A percentile compares a stretch with the other conserved stretches of the same genome.
Evolutionary conservation across 2,797 vertebrate species (phyloP).

Genomic region (Micromesistius poutassou): DNA sequence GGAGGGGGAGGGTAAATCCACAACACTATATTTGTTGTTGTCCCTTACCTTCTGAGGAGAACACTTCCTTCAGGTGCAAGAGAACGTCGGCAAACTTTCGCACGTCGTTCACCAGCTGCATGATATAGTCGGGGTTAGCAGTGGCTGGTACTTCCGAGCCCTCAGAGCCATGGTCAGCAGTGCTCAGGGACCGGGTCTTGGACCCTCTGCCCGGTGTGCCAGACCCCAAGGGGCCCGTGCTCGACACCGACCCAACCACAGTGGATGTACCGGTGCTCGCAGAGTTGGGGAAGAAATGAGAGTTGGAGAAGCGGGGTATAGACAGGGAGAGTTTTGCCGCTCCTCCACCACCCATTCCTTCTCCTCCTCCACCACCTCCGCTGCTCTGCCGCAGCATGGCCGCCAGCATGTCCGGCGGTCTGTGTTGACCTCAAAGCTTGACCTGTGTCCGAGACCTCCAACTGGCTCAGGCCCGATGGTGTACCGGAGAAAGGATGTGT

Average conservation of each 20-base stretch:
- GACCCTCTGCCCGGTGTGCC: conserved; percentile 74
- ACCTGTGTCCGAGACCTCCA: conserved; percentile 13
- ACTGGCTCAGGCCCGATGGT: conserved; percentile 43
- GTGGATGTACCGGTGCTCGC: conserved; percentile 19
- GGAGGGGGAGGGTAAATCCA: neutral
- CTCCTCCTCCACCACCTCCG: conserved; percentile 63
- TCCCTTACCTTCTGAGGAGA: conserved; percentile 84
- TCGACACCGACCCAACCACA: neutral
- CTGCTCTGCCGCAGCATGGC: conserved; percentile 80
- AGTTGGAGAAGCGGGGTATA: conserved; percentile 79
- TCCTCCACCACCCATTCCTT: conserved; percentile 18
- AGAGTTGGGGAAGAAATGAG: conserved; percentile 68
- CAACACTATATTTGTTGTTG: neutral
- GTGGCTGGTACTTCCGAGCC: conserved; percentile 63
- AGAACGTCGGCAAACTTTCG: conserved; percentile 92
- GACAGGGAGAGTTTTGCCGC: conserved; percentile 79
- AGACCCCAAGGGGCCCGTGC: conserved; percentile 44
- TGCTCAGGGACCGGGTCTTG: conserved; percentile 75
- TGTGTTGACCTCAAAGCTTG: conserved; percentile 39
- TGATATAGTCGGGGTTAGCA: conserved; percentile 89
- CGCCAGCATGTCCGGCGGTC: conserved; percentile 56
- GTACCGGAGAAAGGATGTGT: conserved; percentile 43
- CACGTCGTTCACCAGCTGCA: conserved; percentile 92
- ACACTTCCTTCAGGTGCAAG: conserved; percentile 88
- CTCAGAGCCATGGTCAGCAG: conserved; percentile 77